Evolutionary conservation across 2,797 vertebrate species (phyloP), one percentile per base, ranked within the genome.

Genomic region (Rhinogobio ventralis): DNA sequence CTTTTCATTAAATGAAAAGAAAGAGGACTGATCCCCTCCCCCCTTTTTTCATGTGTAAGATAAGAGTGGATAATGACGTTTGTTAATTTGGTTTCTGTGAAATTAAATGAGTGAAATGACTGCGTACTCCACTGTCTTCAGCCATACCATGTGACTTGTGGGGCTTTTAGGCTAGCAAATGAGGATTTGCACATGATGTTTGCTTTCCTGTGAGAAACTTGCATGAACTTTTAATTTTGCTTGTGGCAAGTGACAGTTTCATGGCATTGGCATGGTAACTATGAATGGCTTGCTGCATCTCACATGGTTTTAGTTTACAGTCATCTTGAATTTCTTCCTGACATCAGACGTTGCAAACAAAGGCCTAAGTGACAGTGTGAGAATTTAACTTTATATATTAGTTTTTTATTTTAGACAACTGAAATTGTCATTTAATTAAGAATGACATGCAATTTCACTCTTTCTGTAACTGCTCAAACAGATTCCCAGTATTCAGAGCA

Each of bases 321-420:
- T 60, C 80, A 9, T 73, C 46, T 87, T 81, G 28, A 73, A 72
- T 74, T 46, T 72, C 60, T 79, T 66, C 89, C 30, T n/a, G 33
- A 66, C 23, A 45, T 1, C 62, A 25, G 13, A 30, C 1, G 19
- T 36, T 39, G 69, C 42, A 60, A 81, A 72, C 39, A 30, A 71
- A 57, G 28, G 51, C 42, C 11, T 72, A n/a, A 36, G 53, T n/a
- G 39, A 30, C 28, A 11, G 25, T 60, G 19, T 46, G 25, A 57
- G 39, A 60, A 17, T 20, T 60, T 19, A 53, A 23, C 36, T 10
- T n/a, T 14, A 5, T 7, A 5, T 15, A 5, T 76, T 4, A 2
- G 0, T 42, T 62, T 42, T 77, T 42, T 7, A 11, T n/a, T 7
- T 36, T 20, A n/a, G 39, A 7, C n/a, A 11, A 7, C 17, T 30